These are phyloP conservation scores for Spicauda simplicius DNA, from an alignment of 2,888 invertebrate genomes.

Conservation along the genomic window DNA sequence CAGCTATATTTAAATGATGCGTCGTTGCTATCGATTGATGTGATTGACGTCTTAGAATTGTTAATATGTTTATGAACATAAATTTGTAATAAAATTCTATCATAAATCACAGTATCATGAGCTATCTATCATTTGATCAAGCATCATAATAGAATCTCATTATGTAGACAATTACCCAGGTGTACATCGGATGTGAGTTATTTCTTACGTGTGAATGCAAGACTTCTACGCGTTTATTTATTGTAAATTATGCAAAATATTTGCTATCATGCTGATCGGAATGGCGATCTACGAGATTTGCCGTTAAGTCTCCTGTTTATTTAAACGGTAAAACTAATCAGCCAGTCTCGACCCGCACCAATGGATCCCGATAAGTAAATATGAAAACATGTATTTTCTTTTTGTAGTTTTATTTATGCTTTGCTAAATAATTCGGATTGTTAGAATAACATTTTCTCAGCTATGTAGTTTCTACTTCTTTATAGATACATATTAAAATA, in stretches of 20 bases:
- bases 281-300: slow-evolving; percentile 45
- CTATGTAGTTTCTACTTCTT: too few relatives aligned
- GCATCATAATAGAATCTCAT: slow-evolving; percentile 30
- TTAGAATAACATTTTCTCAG: too few relatives aligned
- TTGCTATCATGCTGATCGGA: slow-evolving; percentile 38
- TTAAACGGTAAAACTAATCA: slow-evolving; percentile 61
- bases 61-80: too few relatives aligned
- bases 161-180: slow-evolving; percentile 48
- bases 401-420: neutral
- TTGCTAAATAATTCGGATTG: neutral
- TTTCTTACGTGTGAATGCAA: slow-evolving; percentile 22
- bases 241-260: slow-evolving; percentile 40
- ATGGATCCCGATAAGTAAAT: slow-evolving; percentile 22
- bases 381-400: neutral
- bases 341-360: slow-evolving; percentile 29
- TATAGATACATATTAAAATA: too few relatives aligned
- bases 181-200: slow-evolving; percentile 46
- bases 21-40: too few relatives aligned
- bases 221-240: slow-evolving; percentile 2
- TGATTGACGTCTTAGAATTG: too few relatives aligned
- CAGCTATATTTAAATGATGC: neutral
- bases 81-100: slow-evolving; percentile 1
- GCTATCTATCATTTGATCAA: slow-evolving; percentile 19
- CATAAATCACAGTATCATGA: slow-evolving; percentile 26
- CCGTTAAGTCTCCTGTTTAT: slow-evolving; percentile 57